Base-by-base conservation (phyloP, 2,797 vertebrate species). In the Parauchenoglanis punctatus region DNA sequence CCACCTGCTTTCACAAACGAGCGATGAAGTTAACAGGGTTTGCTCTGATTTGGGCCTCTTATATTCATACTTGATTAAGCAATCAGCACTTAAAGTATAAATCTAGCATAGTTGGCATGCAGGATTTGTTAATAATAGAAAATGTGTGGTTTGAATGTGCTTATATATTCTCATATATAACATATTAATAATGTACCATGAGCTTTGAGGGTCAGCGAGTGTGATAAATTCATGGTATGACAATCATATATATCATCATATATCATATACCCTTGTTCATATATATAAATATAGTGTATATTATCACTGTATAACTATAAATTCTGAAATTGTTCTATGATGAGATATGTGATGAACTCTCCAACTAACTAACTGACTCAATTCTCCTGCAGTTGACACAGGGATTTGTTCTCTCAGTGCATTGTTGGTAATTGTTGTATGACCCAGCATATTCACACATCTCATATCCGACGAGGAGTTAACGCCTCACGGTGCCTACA, bases 61-160 rank as follows among this genome's bases (percentile, higher is more conserved):
- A 17, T 77, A 86, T 88, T 59, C 63, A 84, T 82, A 88, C 81
- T 75, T 85, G 81, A 87, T 89, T 87, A 89, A 83, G 81, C 84
- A 70, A 86, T 86, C 77, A 83, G 70, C 49, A 52, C 56, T 1
- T 17, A 40, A 13, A 31, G 54, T 25, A 11, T 52, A 40, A 87
- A 73, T 5, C 23, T 7, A n/a, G 68, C 20, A 31, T 40, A 65
- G 15, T 23, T 35, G 15, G 11, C 58, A 25, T 23, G 10, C 10
- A 40, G 23, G 10, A 81, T 59, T 61, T 18, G 25, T 46, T 18
- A 63, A n/a, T 63, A 63, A 81, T 10, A 3, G 15, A 12, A n/a
- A 20, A 6, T 18, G 15, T 65, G 15, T 68, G 46, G 81, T 52
- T 52, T 25, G 15, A 31, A 83, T 67, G 61, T 23, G 7, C 17